Conservation (phyloP, 2,113 vertebrate species). For the Acanthochromis polyacanthus region DNA sequence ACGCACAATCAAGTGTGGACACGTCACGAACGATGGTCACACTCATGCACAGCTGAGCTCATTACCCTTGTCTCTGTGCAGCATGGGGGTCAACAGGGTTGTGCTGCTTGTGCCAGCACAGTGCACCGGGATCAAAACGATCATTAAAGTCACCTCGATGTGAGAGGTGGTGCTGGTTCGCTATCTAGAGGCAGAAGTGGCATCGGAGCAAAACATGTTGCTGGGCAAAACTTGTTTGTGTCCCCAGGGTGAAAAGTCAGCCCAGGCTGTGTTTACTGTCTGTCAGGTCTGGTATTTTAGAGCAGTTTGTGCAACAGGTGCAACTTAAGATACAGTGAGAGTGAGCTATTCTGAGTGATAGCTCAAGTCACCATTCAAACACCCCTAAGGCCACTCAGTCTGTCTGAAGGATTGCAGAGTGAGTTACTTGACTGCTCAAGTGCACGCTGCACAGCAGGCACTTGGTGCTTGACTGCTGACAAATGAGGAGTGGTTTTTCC, state of each 20-base stretch:
- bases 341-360: conserved; percentile 59
- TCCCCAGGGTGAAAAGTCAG: conserved; percentile 34
- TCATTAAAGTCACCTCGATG: conserved; percentile 48
- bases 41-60: conserved; percentile 76
- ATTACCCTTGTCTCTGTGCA: conserved; percentile 79
- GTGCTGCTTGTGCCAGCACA: conserved; percentile 34
- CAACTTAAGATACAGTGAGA: conserved; percentile 48
- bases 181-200: conserved; percentile 33
- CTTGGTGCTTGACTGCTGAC: conserved; percentile 8
- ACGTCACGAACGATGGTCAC: conserved; percentile 74
- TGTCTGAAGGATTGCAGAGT: conserved; percentile 38
- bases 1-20: conserved; percentile 65
- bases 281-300: conserved; percentile 56
- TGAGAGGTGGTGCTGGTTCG: conserved; percentile 20
- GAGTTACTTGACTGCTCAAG: conserved; percentile 46
- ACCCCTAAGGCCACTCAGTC: conserved; percentile 38
- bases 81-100: conserved; percentile 70
- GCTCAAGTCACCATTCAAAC: conserved; percentile 57
- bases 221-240: conserved; percentile 51
- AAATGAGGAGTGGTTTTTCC: conserved; percentile 28
- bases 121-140: conserved; percentile 42
- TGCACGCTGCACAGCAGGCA: conserved; percentile 12
- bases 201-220: conserved; percentile 37
- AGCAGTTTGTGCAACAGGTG: conserved; percentile 68
- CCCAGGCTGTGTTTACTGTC: conserved; percentile 49